Conservation (phyloP, 2,888 invertebrate species). For the Halictus quadricinctus region DNA sequence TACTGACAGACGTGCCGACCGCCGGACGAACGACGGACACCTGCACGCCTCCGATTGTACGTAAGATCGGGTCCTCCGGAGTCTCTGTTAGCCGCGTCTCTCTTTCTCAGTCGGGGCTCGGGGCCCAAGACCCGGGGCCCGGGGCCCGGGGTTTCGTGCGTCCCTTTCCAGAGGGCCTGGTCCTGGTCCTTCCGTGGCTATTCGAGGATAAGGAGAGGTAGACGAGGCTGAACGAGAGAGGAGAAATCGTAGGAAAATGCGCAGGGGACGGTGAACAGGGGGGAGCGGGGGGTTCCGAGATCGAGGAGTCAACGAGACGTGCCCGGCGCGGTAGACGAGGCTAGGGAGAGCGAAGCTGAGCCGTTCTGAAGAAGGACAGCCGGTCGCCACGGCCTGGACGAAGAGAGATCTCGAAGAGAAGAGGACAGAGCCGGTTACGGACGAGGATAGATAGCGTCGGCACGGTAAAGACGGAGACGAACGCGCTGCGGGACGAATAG, state of each 20-base stretch:
- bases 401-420: constrained; percentile 42
- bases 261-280: constrained; percentile 17
- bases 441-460: constrained; percentile 52
- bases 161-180: constrained; percentile 36
- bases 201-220: constrained; percentile 15
- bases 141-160: background rate
- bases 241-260: constrained; percentile 55
- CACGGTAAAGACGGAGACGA: constrained; percentile 52
- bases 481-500: constrained; percentile 52
- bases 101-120: background rate
- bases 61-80: constrained; percentile 69
- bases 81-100: constrained; percentile 31
- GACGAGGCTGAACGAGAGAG: background rate
- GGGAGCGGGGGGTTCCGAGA: constrained; percentile 2
- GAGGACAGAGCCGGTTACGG: constrained; percentile 31
- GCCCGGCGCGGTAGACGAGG: constrained; percentile 17
- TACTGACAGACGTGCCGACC: constrained; percentile 70
- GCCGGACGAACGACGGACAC: constrained; percentile 76
- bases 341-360: background rate
- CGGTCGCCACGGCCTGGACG: constrained; percentile 32
- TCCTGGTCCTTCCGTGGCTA: constrained; percentile 49
- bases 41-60: constrained; percentile 79
- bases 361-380: constrained; percentile 23
- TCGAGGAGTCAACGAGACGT: constrained; percentile 55
- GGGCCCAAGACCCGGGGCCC: background rate